phyloP scores from a whole-genome alignment of 2,888 invertebrate species.

The Nowickia ferox region DNA sequence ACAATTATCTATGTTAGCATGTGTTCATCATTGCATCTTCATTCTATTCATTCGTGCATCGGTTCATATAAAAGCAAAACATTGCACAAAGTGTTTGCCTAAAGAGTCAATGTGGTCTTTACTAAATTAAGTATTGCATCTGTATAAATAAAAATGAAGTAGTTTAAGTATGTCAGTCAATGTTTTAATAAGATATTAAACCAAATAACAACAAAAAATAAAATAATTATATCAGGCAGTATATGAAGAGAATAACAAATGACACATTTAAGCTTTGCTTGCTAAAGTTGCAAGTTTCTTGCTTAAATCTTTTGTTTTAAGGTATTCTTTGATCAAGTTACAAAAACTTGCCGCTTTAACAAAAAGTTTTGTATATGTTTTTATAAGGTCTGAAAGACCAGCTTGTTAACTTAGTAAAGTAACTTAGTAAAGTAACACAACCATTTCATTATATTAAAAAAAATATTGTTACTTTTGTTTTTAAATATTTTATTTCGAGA shows the following conservation, averaged over 20 bases:
- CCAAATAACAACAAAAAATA: not conserved
- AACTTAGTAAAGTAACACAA: not conserved
- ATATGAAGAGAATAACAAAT: not conserved
- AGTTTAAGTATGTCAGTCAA: constrained; percentile 47
- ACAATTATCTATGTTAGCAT: constrained; percentile 39
- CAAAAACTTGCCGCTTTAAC: constrained; percentile 13
- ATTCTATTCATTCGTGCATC: not conserved
- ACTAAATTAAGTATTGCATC: constrained; percentile 27
- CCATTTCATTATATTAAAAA: constrained; percentile 16
- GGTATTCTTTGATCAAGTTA: constrained; percentile 29
- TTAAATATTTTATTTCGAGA: no score
- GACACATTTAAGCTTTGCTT: constrained; percentile 24
- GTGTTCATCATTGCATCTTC: not conserved
- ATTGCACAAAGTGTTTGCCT: constrained; percentile 25
- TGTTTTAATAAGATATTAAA: constrained; percentile 41
- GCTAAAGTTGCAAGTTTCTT: constrained; percentile 52
- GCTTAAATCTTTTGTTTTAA: constrained; percentile 72
- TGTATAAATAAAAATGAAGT: constrained; percentile 41
- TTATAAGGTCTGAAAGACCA: not conserved
- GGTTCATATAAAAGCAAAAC: not conserved
- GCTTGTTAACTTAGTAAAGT: not conserved
- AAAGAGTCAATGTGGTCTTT: not conserved
- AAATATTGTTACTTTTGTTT: no score
- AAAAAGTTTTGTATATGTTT: constrained; percentile 2
- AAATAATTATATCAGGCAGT: not conserved